These are phyloP conservation scores for Crypturellus undulatus DNA, from an alignment of 2,113 vertebrate genomes.

Conservation along the genomic window DNA sequence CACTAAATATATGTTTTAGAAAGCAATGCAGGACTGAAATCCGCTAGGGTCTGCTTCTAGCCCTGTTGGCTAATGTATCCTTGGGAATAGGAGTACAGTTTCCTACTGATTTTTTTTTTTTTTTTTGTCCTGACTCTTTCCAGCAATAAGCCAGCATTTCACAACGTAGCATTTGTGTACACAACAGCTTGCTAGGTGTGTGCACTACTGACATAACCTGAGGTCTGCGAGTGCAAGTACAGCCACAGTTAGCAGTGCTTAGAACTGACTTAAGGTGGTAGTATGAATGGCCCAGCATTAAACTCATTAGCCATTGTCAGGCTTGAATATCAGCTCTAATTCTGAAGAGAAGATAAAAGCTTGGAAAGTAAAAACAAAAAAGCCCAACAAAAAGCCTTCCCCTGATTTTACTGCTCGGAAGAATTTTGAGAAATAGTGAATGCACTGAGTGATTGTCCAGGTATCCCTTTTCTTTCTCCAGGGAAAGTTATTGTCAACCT, in stretches of 20 bases:
- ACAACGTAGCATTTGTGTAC: fast-evolving
- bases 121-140: not conserved
- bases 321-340: not conserved
- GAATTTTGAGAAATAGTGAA: not conserved
- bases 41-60: not conserved
- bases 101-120: not conserved
- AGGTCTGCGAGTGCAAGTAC: not conserved
- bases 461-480: not conserved
- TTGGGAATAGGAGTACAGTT: too few relatives aligned
- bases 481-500: not conserved
- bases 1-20: not conserved
- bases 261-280: not conserved
- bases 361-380: not conserved
- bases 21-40: not conserved
- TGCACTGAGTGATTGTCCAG: not conserved
- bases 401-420: not conserved
- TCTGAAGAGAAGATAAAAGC: not conserved
- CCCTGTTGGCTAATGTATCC: not conserved
- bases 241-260: not conserved
- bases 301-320: not conserved
- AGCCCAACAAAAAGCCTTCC: not conserved
- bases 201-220: not conserved
- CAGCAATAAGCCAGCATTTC: not conserved
- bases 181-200: not conserved
- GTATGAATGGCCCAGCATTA: not conserved